Evolutionary conservation across 2,113 vertebrate genomes (phyloP), one percentile per base, ranked within the genome.

Genomic region (Gavialis gangeticus): DNA sequence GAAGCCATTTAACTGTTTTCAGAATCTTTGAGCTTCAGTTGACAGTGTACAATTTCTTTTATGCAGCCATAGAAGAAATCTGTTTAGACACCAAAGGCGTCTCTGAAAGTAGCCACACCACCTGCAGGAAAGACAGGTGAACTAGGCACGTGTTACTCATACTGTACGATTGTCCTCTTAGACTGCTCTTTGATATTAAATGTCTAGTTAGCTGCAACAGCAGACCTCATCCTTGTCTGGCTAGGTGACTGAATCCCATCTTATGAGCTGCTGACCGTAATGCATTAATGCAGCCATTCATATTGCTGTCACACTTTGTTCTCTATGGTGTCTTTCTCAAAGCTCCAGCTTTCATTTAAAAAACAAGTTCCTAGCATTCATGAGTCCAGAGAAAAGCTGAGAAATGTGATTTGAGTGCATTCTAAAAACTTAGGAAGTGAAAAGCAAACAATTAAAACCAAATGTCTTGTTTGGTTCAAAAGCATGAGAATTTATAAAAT

Each of bases 121-220:
- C 16, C 58, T 59, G 21, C 30, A 62, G 30, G 34, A 57, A n/a
- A 19, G 46, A 22, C 69, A 1, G 2, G 46, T 2, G 16, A 55
- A 17, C 59, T 83, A 54, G 17, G n/a, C 18, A 76, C 56, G 37
- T 27, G 4, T 10, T 0, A 1, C 8, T 30, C 54, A 87, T 55
- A 37, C n/a, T 0, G 0, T 3, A 6, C 4, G 24, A 8, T 19
- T 14, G 1, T 46, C 17, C 73, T 28, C 30, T 16, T 64, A 34
- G 30, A 62, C 63, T 66, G 63, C 63, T 69, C 10, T 21, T 71
- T 71, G 19, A 71, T 71, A 12, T 37, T 37, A 71, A 21, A 37
- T 6, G 22, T 21, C 67, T 34, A 71, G 37, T 22, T 34, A 46
- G 46, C 46, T 46, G 34, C 67, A 69, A 19, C 18, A 69, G 30